A percentile compares a stretch with the other conserved stretches of the same genome.
These are phyloP conservation scores for Hylia prasina DNA, from an alignment of 2,113 vertebrate genomes.

Conservation along the genomic window DNA sequence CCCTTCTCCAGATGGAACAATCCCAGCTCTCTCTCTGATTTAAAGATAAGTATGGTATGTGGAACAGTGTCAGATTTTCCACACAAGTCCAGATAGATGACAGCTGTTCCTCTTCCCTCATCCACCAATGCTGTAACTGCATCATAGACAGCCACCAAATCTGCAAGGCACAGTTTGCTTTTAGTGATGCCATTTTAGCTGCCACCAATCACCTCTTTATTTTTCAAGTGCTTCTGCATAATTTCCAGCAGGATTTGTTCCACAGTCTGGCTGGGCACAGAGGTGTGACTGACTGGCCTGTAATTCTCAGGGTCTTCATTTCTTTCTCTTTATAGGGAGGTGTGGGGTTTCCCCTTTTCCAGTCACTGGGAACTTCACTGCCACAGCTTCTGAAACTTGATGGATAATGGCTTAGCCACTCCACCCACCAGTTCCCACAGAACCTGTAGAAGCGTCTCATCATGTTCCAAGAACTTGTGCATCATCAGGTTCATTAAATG, in stretches of 20 bases:
- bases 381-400: not conserved
- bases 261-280: not conserved
- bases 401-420: not conserved
- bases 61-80: not conserved
- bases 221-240: not conserved
- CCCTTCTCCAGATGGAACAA: not conserved
- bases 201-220: not conserved
- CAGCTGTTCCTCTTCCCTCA: not conserved
- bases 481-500: not conserved
- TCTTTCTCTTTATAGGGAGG: not conserved
- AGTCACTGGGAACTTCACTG: not conserved
- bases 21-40: not conserved
- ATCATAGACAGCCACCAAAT: not conserved
- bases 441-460: not conserved
- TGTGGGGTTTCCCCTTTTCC: not conserved
- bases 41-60: not conserved
- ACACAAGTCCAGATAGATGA: not conserved
- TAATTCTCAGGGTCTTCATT: not conserved
- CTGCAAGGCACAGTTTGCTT: not conserved
- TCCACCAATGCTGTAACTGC: not conserved
- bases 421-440: not conserved
- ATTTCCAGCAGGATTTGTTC: not conserved
- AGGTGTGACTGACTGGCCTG: not conserved
- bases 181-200: not conserved
- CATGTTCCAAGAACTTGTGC: not conserved